Percentiles rank a stretch among this genome's conserved stretches.
Conservation (phyloP, 2,888 invertebrate species). For the Smittia sp. region DNA sequence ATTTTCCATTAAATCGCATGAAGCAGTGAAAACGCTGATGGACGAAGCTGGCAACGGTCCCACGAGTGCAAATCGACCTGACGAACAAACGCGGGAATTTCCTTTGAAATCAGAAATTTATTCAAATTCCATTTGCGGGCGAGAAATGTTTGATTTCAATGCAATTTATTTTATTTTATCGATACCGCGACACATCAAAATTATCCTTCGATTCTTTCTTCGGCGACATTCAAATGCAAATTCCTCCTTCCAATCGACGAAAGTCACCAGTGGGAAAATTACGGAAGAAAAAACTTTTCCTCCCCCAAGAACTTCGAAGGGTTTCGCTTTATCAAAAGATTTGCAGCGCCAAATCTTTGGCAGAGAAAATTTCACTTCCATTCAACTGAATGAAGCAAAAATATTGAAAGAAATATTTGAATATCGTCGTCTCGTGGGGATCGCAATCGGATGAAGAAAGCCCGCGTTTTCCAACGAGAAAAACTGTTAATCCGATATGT, state of each 20-base stretch:
- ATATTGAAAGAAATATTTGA: constrained; percentile 34
- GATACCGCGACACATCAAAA: constrained; percentile 11
- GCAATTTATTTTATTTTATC: background rate
- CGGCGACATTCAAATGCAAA: background rate
- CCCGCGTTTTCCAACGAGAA: background rate
- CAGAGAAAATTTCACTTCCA: constrained; percentile 12
- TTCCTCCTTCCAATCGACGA: background rate
- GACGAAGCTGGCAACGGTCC: background rate
- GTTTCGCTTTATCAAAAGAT: constrained; percentile 35
- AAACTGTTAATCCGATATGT: constrained; percentile 41
- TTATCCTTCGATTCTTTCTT: background rate
- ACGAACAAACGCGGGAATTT: background rate
- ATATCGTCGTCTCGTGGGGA: constrained; percentile 36
- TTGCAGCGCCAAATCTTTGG: constrained; percentile 19
- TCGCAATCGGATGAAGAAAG: background rate
- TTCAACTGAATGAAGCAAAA: background rate
- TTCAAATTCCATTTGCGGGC: background rate
- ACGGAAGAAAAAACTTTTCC: background rate
- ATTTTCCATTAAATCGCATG: constrained; percentile 21
- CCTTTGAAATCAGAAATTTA: background rate
- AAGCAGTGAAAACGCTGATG: background rate
- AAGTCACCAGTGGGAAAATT: constrained; percentile 32
- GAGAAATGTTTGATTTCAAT: background rate
- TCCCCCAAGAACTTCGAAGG: background rate
- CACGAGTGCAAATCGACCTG: background rate